A percentile compares a stretch with the other conserved stretches of the same genome.
Evolutionary conservation across 2,797 vertebrate genomes (phyloP).

Genomic region (Delichon dasypus): DNA sequence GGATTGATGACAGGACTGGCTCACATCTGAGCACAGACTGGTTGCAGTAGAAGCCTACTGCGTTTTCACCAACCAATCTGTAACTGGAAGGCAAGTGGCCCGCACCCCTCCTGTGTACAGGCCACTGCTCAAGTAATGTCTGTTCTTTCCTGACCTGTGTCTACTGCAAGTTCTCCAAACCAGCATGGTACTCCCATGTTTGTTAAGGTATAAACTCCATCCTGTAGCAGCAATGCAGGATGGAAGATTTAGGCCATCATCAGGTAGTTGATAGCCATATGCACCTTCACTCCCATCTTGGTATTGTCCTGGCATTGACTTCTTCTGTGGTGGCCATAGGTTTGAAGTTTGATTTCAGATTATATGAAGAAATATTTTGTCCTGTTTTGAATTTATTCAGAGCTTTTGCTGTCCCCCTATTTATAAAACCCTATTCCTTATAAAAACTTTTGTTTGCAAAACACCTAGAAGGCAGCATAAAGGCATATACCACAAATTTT

Average conservation of each 20-base stretch:
- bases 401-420: neutral
- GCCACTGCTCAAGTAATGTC: neutral
- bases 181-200: neutral
- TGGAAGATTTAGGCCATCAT: neutral
- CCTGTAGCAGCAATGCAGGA: neutral
- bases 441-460: neutral
- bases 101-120: neutral
- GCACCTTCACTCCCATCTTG: neutral
- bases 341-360: neutral
- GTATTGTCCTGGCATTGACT: neutral
- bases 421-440: neutral
- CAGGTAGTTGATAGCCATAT: neutral
- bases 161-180: neutral
- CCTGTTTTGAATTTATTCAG: neutral
- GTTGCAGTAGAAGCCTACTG: neutral
- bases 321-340: neutral
- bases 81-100: neutral
- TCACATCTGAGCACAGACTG: neutral
- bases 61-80: neutral
- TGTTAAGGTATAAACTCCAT: neutral
- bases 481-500: neutral
- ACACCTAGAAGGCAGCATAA: neutral
- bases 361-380: neutral
- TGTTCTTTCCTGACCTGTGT: neutral
- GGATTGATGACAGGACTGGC: neutral